Evolutionary conservation across 2,797 vertebrate genomes (phyloP).

Genomic region (Delichon dasypus): DNA sequence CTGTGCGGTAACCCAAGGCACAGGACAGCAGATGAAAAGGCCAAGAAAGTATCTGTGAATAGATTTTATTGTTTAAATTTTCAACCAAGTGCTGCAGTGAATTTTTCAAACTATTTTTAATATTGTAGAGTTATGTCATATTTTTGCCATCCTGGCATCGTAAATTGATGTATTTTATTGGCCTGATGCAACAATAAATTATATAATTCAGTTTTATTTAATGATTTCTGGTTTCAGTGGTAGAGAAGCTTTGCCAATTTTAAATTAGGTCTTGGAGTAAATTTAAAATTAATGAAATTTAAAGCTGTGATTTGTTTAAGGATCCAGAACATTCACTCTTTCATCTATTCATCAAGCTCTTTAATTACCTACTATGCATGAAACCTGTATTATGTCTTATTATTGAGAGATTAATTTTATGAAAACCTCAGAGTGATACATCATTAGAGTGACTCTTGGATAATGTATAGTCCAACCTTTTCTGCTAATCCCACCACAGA

Average conservation of each 20-base stretch:
- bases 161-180: conserved; percentile 18
- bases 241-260: conserved; percentile 40
- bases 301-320: conserved; percentile 67
- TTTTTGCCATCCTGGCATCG: not conserved
- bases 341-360: conserved; percentile 66
- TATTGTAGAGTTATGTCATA: not conserved
- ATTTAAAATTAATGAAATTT: conserved; percentile 71
- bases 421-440: conserved; percentile 56
- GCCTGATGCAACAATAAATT: conserved; percentile 47
- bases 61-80: conserved; percentile 41
- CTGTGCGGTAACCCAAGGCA: conserved; percentile 12
- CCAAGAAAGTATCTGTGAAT: not conserved
- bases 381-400: conserved; percentile 69
- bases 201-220: conserved; percentile 32
- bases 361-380: conserved; percentile 58
- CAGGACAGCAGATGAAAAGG: conserved; percentile 16
- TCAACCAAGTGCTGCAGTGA: not conserved
- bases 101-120: conserved; percentile 32
- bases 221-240: conserved; percentile 33
- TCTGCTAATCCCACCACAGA: conserved; percentile 46
- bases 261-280: conserved; percentile 65
- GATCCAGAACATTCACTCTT: conserved; percentile 60
- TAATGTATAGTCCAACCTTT: conserved; percentile 62
- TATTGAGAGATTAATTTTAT: conserved; percentile 70
- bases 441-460: conserved; percentile 58